Base-by-base conservation (phyloP, 2,797 vertebrate genomes). In the Platyrinchus mystaceus region DNA sequence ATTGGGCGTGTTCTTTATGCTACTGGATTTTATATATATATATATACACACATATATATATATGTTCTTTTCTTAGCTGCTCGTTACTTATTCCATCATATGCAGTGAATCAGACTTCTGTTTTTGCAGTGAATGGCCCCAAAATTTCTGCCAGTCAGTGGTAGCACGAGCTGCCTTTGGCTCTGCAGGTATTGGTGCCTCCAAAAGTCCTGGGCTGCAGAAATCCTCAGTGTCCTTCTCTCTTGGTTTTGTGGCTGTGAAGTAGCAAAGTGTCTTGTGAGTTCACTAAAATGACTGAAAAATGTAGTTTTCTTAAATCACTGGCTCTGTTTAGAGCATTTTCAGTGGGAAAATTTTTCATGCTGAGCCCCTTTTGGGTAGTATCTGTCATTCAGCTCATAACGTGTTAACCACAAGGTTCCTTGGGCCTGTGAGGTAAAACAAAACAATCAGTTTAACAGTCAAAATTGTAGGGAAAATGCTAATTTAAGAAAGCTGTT, bases 341-440 rank as follows among this genome's bases (percentile, higher is more conserved):
- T 96, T 76, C 80, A 64, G 12, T 10, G 49, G 80, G 46, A 92
- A 47, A 96, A 91, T 71, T 89, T 75, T 94, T 94, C 85, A 67
- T 58, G 88, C 68, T 70, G 63, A 95, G 70, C 75, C 47, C 18
- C 1, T 76, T 83, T 95, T 14, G 43, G 66, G 62, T 55, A 59
- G 59, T 27, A 68, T 59, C 92, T 86, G 62, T 66, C 83, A 68
- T 30, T 24, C 27, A 50, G 64, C 55, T 86, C 88, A 66, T 43
- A 68, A 82, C 7, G 44, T 19, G 47, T 92, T 78, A 87, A 81
- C 83, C 62, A 66, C 89, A 80, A 78, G 82, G 39, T 86, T 94
- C 93, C 89, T 87, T 39, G 64, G 76, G 87, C 76, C 81, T 63
- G 47, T 43, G 89, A 96, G 92, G 91, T 96, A 64, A 94, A 94